Conservation (phyloP, 2,113 vertebrate species). For the Fulmarus glacialis region DNA sequence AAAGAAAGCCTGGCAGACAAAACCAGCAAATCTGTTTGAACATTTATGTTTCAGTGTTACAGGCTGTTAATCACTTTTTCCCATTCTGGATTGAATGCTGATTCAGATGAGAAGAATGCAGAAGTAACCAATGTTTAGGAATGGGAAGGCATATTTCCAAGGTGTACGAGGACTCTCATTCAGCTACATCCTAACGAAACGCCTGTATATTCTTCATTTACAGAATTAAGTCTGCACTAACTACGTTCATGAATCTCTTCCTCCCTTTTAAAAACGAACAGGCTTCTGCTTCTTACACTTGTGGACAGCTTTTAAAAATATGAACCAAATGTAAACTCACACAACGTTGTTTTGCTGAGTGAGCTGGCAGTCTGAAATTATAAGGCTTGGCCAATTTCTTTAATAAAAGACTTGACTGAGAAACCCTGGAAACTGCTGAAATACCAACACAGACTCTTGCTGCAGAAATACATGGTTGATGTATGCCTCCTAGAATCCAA, state of each 20-base stretch:
- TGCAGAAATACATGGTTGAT: not conserved
- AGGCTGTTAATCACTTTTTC: not conserved
- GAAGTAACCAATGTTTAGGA: not conserved
- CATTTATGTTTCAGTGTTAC: not conserved
- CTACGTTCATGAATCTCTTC: not conserved
- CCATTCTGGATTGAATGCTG: not conserved
- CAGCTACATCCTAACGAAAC: not conserved
- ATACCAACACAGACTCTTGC: not conserved
- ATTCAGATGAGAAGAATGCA: not conserved
- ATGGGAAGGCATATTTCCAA: not conserved
- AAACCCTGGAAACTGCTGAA: not conserved
- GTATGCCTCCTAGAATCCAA: not conserved
- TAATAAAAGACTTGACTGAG: not conserved
- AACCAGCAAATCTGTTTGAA: not conserved
- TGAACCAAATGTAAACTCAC: not conserved
- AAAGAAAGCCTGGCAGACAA: not conserved
- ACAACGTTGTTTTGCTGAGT: not conserved
- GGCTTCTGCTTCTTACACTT: not conserved
- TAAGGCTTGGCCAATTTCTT: not conserved
- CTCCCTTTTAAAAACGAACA: not conserved
- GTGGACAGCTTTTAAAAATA: not conserved
- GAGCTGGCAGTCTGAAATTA: not conserved
- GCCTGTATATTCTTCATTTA: not conserved
- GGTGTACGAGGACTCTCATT: not conserved
- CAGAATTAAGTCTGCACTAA: not conserved